A percentile compares a stretch with the other conserved stretches of the same genome.
Evolutionary conservation across 2,113 vertebrate genomes (phyloP).

Genomic region (Hippocampus barbouri): DNA sequence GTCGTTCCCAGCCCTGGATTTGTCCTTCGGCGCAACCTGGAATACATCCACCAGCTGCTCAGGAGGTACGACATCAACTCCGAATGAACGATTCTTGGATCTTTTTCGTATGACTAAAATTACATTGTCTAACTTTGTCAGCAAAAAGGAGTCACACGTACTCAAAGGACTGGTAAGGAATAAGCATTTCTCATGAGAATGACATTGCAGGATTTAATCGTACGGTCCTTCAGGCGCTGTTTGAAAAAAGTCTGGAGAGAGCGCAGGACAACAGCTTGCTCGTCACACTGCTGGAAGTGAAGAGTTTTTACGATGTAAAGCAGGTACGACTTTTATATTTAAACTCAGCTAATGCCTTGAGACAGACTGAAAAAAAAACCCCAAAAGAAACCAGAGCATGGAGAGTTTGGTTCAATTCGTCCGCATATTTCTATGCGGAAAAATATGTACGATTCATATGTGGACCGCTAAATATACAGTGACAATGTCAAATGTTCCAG

Average conservation of each 20-base stretch:
- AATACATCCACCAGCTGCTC: constrained; percentile 77
- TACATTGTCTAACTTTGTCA: constrained; percentile 47
- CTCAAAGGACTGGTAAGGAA: constrained; percentile 89
- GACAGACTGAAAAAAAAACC: too few species aligned
- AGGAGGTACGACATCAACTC: constrained; percentile 74
- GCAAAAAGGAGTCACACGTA: constrained; percentile 85
- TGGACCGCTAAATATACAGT: neutral
- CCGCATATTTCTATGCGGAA: too few species aligned
- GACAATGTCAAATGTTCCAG: constrained; percentile 57
- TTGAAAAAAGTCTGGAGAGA: constrained; percentile 76
- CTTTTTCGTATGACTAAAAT: neutral
- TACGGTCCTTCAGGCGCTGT: constrained; percentile 75
- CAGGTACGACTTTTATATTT: constrained; percentile 71
- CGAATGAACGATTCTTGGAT: neutral
- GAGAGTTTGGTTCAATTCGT: neutral
- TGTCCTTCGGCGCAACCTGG: constrained; percentile 87
- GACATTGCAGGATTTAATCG: neutral
- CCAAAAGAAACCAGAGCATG: too few species aligned
- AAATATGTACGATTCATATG: neutral
- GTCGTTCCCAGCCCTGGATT: constrained; percentile 80
- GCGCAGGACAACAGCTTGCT: constrained; percentile 78
- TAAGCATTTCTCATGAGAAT: too few species aligned
- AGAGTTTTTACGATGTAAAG: constrained; percentile 73
- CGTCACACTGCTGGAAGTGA: constrained; percentile 80
- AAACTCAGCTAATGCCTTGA: neutral